Evolutionary conservation across 2,888 invertebrate genomes (phyloP), one percentile per base, ranked within the genome.

Genomic region (Sussaba pulchella): DNA sequence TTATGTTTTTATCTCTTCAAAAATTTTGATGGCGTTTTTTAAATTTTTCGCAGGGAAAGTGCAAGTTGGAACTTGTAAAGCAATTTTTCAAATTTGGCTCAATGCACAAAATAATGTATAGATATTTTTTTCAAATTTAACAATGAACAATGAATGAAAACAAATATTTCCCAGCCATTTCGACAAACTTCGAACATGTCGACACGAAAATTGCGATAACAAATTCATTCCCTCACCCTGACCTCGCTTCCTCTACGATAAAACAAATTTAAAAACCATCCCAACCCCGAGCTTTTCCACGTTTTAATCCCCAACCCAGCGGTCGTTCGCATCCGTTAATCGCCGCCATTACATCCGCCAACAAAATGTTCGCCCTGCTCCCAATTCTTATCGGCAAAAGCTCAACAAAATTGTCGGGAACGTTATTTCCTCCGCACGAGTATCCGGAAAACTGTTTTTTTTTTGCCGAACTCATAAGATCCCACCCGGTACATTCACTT

Each of bases 341-440:
- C 39, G 8, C 21, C 24, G 41, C 14, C n/a, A 69, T 69, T 36
- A 4, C 4, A 31, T 24, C 9, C 24, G 12, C n/a, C n/a, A n/a
- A 67, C 57, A 39, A 45, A 63, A 63, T 63, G 17, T 41, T 63
- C 41, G 45, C 8, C 21, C 21, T 26, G 10, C 10, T 39, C 9
- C 6, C 10, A 24, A 24, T 31, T 45, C 31, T 57, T 47, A 67
- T 77, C 57, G 45, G 57, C 43, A 24, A 41, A 59, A 39, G 61
- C 43, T 47, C 39, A 78, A 78, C 63, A 36, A 43, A 39, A 63
- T 71, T 69, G 61, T 52, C 54, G 2, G 17, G 52, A 78, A 59
- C 63, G 63, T 63, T 77, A 57, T 64, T n/a, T n/a, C n/a, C n/a
- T 36, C 39, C 26, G 2, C 1, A 41, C 14, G 17, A 45, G 70